These are phyloP conservation scores for Sarcophilus harrisii DNA, from an alignment of 2,797 vertebrate species.

Conservation along the genomic window DNA sequence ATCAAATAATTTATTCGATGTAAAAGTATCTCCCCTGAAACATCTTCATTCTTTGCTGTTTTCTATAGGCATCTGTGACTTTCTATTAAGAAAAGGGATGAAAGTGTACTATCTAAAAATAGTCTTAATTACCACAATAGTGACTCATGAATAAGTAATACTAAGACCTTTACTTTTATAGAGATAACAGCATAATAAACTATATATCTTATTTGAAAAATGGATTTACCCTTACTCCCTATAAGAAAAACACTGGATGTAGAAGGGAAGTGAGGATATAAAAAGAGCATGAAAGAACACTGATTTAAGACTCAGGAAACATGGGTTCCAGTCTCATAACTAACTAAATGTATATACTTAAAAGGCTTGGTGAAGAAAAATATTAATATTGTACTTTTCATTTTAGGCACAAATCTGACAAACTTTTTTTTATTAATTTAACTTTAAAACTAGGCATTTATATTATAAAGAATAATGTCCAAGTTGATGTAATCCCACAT, in stretches of 20 bases:
- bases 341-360: background rate
- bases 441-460: background rate
- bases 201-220: slow-evolving; percentile 11
- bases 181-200: slow-evolving; percentile 15
- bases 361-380: background rate
- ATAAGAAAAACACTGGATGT: slow-evolving; percentile 12
- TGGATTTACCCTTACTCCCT: slow-evolving; percentile 27
- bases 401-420: background rate
- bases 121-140: background rate
- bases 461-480: background rate
- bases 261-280: background rate
- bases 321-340: background rate
- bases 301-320: background rate
- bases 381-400: background rate
- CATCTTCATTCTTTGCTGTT: background rate
- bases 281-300: background rate
- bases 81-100: background rate
- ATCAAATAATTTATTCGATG: background rate
- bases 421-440: background rate
- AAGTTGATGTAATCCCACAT: background rate
- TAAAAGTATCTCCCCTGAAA: background rate
- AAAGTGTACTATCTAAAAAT: background rate
- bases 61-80: background rate
- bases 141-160: background rate
- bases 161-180: background rate